Percentiles rank a stretch among this genome's conserved stretches.
phyloP scores from a whole-genome alignment of 2,888 invertebrate species.

The Parnassius mnemosyne region DNA sequence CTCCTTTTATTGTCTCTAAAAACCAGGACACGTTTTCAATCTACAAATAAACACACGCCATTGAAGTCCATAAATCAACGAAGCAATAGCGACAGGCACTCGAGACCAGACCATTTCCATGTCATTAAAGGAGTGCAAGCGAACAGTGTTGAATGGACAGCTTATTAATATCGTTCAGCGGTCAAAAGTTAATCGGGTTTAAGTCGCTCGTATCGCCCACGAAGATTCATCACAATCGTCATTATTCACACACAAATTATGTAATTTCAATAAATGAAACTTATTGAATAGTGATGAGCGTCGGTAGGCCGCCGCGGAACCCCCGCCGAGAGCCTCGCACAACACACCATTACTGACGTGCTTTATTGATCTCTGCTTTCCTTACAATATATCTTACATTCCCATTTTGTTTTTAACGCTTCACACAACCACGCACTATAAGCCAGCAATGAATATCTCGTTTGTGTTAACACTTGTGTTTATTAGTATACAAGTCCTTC shows the following conservation, averaged over 20 bases:
- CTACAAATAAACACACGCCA: conserved; percentile 26
- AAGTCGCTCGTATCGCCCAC: conserved; percentile 78
- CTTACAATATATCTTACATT: conserved; percentile 35
- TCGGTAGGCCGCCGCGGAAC: conserved; percentile 68
- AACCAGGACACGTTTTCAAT: conserved; percentile 27
- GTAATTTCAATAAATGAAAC: conserved; percentile 80
- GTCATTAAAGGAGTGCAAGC: conserved; percentile 56
- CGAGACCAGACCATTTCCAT: conserved; percentile 57
- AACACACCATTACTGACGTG: conserved; percentile 38
- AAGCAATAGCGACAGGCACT: conserved; percentile 19
- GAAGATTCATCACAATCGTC: conserved; percentile 80
- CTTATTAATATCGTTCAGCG: conserved; percentile 74
- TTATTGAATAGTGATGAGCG: conserved; percentile 81
- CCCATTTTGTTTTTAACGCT: conserved; percentile 26
- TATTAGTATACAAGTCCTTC: conserved; percentile 41
- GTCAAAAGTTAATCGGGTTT: conserved; percentile 80
- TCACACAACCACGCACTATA: neutral
- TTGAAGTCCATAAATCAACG: conserved; percentile 32
- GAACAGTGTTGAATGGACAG: conserved; percentile 56
- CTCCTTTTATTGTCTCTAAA: conserved; percentile 22
- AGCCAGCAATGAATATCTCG: conserved; percentile 39
- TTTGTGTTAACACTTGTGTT: conserved; percentile 23
- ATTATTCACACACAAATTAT: conserved; percentile 81
- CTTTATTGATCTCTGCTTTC: conserved; percentile 30
- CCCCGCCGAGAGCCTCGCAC: conserved; percentile 57